Evolutionary conservation across 2,888 invertebrate species (phyloP), one percentile per base, ranked within the genome.

Genomic region (Athripsodes cinereus): DNA sequence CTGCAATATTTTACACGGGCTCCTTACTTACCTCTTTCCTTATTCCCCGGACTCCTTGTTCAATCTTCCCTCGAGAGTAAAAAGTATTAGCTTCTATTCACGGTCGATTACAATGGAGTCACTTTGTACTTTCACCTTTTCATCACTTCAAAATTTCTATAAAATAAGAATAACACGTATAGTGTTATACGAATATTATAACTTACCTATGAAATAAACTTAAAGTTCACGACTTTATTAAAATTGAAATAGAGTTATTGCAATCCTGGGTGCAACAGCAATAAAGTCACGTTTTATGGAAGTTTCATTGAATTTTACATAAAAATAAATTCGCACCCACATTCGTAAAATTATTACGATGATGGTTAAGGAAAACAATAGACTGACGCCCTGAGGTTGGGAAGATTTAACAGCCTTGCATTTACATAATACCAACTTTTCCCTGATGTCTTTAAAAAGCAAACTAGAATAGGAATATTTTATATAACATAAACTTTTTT

Each of bases 1-100:
- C 57, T 53, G 58, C 40, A 50, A 62, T 62, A 62, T 60, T 56
- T 62, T 56, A 60, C 57, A 53, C 52, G 22, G 51, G 13, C 40
- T n/a, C 40, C 16, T 40, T 16, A 40, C 16, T 40, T 16, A 40
- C 13, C 31, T 31, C 31, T 6, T 31, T 11, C 31, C 6, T 8
- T 31, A 31, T 11, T 11, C 31, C n/a, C 40, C n/a, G 2, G 40
- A 40, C 8, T 13, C 13, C n/a, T 13, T 16, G 13, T 3, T n/a
- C 13, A 3, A 26, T 6, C 10, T 10, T 26, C 10, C 26, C 26
- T 10, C 10, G 26, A n/a, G 40, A 16, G 40, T 40, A 40, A 5
- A 40, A 13, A 40, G 40, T 40, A 40, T 40, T 40, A 16, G 16
- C 13, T 40, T 40, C 40, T 40, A 40, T 40, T 40, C 40, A 40